Percentiles rank a stretch among this genome's conserved stretches.
Conservation (phyloP, 2,113 vertebrate genomes). For the Microtus oregoni region DNA sequence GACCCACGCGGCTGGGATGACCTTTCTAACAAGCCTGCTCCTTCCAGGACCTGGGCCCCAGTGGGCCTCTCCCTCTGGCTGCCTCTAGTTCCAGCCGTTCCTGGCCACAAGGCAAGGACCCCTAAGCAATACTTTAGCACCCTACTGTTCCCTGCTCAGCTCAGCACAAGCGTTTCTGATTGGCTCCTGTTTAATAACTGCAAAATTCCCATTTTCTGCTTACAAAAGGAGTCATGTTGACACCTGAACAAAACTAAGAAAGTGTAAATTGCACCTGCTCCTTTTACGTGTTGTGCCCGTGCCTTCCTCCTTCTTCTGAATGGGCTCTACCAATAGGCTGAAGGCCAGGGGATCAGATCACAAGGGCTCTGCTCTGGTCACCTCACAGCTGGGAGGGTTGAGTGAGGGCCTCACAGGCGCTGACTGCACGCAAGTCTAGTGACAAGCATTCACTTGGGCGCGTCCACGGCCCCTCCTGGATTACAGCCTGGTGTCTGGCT, state of each 20-base stretch:
- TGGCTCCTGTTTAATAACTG: constrained; percentile 27
- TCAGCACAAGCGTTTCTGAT: not conserved
- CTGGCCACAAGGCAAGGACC: not conserved
- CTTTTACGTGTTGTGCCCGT: not conserved
- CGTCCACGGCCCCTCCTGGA: not conserved
- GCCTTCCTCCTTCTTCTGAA: not conserved
- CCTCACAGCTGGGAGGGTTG: not conserved
- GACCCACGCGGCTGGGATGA: not conserved
- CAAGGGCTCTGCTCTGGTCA: not conserved
- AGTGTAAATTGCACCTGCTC: not conserved
- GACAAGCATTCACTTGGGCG: not conserved
- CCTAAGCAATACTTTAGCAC: not conserved
- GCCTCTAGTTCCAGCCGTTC: not conserved
- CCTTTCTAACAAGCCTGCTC: not conserved
- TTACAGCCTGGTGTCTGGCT: not conserved
- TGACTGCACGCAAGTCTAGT: not conserved
- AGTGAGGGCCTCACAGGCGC: not conserved
- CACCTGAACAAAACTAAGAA: constrained; percentile 14
- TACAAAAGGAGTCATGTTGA: not conserved
- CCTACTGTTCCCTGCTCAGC: not conserved
- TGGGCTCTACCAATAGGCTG: not conserved
- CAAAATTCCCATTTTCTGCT: not conserved
- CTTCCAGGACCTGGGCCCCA: not conserved
- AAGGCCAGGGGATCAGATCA: not conserved
- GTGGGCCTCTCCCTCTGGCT: not conserved